Percentiles rank a stretch among this genome's conserved stretches.
These are phyloP conservation scores for Apteryx mantelli DNA, from an alignment of 2,113 vertebrate genomes.

Conservation along the genomic window DNA sequence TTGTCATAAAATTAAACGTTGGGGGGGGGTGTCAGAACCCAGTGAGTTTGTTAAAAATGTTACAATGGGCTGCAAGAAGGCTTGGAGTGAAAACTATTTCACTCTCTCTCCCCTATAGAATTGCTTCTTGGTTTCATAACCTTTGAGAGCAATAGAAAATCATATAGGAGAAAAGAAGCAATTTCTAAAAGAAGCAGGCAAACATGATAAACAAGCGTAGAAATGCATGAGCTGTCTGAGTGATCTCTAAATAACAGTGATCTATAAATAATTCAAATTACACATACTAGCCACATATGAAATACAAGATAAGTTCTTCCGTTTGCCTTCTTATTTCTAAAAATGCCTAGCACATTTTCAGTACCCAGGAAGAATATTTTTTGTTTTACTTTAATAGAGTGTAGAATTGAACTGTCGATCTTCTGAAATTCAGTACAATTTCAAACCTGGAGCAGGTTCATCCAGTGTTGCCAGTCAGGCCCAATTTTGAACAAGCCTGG, in stretches of 20 bases:
- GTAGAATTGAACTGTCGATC: neutral
- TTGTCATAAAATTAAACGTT: slow-evolving; percentile 5
- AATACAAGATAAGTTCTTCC: slow-evolving; percentile 25
- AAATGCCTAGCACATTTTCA: slow-evolving; percentile 14
- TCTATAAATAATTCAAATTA: slow-evolving; percentile 44
- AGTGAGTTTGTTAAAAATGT: neutral
- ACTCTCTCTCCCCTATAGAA: neutral
- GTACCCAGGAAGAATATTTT: neutral
- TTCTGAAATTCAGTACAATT: neutral
- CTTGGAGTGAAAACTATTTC: neutral
- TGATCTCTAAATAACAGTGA: slow-evolving; percentile 41
- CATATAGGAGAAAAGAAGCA: neutral
- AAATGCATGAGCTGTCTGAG: slow-evolving; percentile 10
- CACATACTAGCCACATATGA: slow-evolving; percentile 7
- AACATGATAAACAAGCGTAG: slow-evolving; percentile 28
- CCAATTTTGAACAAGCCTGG: neutral
- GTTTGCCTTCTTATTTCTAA: slow-evolving; percentile 17
- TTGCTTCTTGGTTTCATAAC: neutral
- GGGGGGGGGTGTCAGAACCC: neutral
- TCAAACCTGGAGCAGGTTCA: neutral
- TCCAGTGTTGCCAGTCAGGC: neutral
- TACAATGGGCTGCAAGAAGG: neutral
- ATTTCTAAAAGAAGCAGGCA: slow-evolving; percentile 3
- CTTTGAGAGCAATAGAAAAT: neutral
- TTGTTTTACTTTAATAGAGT: neutral